Percentiles rank a stretch among this genome's conserved stretches.
phyloP scores from a whole-genome alignment of 2,888 invertebrate species.

The Andrena bicolor region DNA sequence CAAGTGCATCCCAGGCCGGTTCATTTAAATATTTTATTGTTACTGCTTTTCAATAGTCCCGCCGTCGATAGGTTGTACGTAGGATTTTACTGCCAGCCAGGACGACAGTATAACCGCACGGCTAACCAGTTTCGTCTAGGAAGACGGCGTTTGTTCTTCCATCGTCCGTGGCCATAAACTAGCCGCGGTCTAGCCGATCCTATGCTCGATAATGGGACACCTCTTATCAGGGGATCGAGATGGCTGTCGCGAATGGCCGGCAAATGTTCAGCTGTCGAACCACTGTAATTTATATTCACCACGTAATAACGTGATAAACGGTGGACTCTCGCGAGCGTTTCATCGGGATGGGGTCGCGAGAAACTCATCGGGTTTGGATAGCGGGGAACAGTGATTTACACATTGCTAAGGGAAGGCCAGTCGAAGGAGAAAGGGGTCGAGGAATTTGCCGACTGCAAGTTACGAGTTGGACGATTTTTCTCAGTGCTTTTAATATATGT shows the following conservation, averaged over 20 bases:
- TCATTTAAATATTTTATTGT: conserved; percentile 69
- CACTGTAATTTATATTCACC: conserved; percentile 13
- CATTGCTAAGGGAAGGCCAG: background rate
- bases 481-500: background rate
- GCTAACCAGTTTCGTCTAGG: conserved; percentile 24
- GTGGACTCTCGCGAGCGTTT: background rate
- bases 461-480: conserved; percentile 2
- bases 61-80: conserved; percentile 49
- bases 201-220: conserved; percentile 27
- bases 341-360: background rate
- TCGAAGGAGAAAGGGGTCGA: background rate
- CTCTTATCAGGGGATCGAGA: conserved; percentile 27
- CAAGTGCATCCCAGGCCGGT: conserved; percentile 37
- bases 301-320: conserved; percentile 10
- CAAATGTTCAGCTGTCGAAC: conserved; percentile 32
- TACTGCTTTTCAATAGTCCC: conserved; percentile 53
- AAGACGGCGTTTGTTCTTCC: conserved; percentile 28
- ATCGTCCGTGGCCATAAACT: conserved; percentile 34
- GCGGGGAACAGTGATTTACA: background rate
- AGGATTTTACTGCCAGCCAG: conserved; percentile 51
- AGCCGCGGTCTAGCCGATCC: conserved; percentile 23
- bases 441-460: background rate
- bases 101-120: conserved; percentile 30
- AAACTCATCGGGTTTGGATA: background rate
- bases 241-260: conserved; percentile 4